Conservation (phyloP, 2,888 invertebrate genomes). For the Pseudococcus viburni region DNA sequence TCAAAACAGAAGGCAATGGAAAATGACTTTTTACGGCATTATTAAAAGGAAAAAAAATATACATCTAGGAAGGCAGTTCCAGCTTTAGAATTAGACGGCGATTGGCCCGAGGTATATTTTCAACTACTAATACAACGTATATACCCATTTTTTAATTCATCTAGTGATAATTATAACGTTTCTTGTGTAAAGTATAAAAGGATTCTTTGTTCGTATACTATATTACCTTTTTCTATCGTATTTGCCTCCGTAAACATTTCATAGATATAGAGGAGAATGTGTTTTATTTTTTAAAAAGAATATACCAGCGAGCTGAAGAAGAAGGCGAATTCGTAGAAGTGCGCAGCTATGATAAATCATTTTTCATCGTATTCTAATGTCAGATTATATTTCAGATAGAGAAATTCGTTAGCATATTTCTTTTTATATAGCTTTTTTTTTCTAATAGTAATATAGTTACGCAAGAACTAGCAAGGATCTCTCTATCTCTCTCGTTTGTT, state of each 20-base stretch:
- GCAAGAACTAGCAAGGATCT: slow-evolving; percentile 53
- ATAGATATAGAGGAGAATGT: slow-evolving; percentile 58
- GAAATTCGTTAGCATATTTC: slow-evolving; percentile 67
- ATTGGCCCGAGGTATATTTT: slow-evolving; percentile 66
- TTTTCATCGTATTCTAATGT: slow-evolving; percentile 66
- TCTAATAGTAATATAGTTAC: slow-evolving; percentile 57
- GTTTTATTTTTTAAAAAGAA: slow-evolving; percentile 61
- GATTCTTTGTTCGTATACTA: slow-evolving; percentile 63
- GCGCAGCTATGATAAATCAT: slow-evolving; percentile 65
- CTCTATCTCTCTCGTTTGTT: slow-evolving; percentile 36
- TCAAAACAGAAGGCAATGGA: slow-evolving; percentile 65
- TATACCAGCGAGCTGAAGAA: slow-evolving; percentile 42
- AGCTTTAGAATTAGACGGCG: slow-evolving; percentile 65
- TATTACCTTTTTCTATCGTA: slow-evolving; percentile 54
- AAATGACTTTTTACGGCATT: slow-evolving; percentile 66
- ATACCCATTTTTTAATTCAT: slow-evolving; percentile 66
- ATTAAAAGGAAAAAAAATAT: slow-evolving; percentile 60
- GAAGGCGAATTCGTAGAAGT: slow-evolving; percentile 67
- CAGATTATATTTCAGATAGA: slow-evolving; percentile 66
- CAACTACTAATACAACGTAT: slow-evolving; percentile 64
- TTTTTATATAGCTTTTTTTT: slow-evolving; percentile 60
- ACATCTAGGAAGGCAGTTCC: slow-evolving; percentile 61
- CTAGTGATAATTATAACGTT: slow-evolving; percentile 66
- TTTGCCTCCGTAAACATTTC: slow-evolving; percentile 65
- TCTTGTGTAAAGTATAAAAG: slow-evolving; percentile 66